A percentile compares a stretch with the other conserved stretches of the same genome.
Evolutionary conservation across 2,797 vertebrate genomes (phyloP).

Genomic region (Danio choprae): DNA sequence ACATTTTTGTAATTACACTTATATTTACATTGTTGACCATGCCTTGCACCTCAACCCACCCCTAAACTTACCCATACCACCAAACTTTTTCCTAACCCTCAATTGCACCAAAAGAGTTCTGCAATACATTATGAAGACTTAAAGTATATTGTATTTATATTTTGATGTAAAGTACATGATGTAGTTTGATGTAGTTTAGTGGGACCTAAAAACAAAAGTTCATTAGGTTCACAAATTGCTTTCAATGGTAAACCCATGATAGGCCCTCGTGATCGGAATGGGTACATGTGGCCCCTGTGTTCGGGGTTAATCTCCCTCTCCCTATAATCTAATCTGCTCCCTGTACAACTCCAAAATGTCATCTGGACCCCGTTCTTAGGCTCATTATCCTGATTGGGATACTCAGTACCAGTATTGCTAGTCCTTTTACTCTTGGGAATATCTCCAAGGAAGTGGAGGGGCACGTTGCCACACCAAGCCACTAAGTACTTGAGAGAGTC

Average conservation of each 20-base stretch:
- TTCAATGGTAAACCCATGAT: slow-evolving; percentile 47
- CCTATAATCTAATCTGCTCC: slow-evolving; percentile 53
- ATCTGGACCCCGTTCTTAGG: slow-evolving; percentile 42
- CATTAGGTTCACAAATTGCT: slow-evolving; percentile 45
- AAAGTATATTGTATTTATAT: too few relatives aligned
- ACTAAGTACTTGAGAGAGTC: slow-evolving; percentile 26
- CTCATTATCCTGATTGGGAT: slow-evolving; percentile 41
- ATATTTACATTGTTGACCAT: too few relatives aligned
- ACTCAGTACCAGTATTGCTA: slow-evolving; percentile 22
- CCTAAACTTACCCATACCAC: too few relatives aligned
- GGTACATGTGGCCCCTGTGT: slow-evolving; percentile 41
- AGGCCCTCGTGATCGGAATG: slow-evolving; percentile 43
- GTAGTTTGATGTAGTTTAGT: too few relatives aligned
- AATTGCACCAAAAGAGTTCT: too few relatives aligned
- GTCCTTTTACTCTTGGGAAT: slow-evolving; percentile 19
- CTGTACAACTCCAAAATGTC: slow-evolving; percentile 54
- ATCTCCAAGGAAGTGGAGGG: slow-evolving; percentile 25
- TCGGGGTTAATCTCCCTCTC: slow-evolving; percentile 46
- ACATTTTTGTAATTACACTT: too few relatives aligned
- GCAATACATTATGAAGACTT: too few relatives aligned
- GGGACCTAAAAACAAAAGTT: slow-evolving; percentile 35
- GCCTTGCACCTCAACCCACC: too few relatives aligned
- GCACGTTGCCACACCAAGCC: slow-evolving; percentile 26
- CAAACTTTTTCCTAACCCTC: too few relatives aligned
- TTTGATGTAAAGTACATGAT: too few relatives aligned